phyloP scores from a whole-genome alignment of 2,888 invertebrate species.

The Spilosoma lubricipeda region DNA sequence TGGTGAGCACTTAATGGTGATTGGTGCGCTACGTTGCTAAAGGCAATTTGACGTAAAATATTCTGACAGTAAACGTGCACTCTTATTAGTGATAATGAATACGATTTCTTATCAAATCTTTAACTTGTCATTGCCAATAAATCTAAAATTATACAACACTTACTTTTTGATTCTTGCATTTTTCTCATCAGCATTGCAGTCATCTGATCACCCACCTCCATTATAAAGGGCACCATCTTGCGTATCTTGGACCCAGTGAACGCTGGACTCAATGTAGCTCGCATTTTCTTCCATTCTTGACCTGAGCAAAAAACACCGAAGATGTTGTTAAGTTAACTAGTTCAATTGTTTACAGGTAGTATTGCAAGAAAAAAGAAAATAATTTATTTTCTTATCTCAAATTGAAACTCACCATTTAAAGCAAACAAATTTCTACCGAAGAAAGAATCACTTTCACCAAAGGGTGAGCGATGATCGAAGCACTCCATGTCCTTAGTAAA shows the following conservation, averaged over 20 bases:
- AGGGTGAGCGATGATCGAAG: constrained; percentile 79
- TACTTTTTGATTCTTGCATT: constrained; percentile 52
- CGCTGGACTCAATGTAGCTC: constrained; percentile 73
- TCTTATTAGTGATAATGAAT: not conserved
- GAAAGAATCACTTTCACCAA: constrained; percentile 72
- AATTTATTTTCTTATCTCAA: not conserved
- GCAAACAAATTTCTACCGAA: constrained; percentile 80
- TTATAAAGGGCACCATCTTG: constrained; percentile 73
- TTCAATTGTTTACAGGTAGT: not conserved
- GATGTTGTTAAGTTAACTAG: not conserved
- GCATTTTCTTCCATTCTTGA: constrained; percentile 67
- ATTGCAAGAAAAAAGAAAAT: not conserved
- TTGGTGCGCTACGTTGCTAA: not conserved
- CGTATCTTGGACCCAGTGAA: constrained; percentile 83
- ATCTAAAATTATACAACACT: constrained; percentile 16
- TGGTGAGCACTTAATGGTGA: not conserved
- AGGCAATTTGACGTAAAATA: not conserved
- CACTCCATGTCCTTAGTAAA: constrained; percentile 84
- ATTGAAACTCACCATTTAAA: constrained; percentile 68
- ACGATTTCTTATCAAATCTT: not conserved
- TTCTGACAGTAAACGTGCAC: not conserved
- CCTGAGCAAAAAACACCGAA: constrained; percentile 29
- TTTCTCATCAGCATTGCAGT: constrained; percentile 56
- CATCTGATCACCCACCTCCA: constrained; percentile 72
- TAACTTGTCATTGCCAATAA: not conserved